Percentiles rank a stretch among this genome's conserved stretches.
Conservation (phyloP, 2,888 invertebrate genomes). For the Plusia festucae region DNA sequence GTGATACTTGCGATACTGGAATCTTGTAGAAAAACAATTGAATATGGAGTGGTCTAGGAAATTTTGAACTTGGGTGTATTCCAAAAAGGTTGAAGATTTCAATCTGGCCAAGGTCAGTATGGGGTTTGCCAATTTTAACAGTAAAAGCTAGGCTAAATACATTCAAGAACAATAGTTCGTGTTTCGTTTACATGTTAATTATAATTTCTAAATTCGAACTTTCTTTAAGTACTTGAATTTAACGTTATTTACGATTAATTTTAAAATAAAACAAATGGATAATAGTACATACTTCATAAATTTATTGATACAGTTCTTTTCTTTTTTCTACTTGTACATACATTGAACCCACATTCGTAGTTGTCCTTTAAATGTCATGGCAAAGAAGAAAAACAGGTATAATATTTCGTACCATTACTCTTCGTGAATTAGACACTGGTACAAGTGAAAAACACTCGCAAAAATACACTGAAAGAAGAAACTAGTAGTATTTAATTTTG, state of each 20-base stretch:
- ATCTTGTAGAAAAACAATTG: not conserved
- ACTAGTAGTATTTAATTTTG: conserved; percentile 15
- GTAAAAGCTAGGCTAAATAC: conserved; percentile 8
- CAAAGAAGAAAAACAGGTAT: not conserved
- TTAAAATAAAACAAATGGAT: too few species aligned
- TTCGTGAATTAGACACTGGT: too few species aligned
- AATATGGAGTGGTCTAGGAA: conserved; percentile 28
- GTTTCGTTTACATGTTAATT: not conserved
- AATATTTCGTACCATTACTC: not conserved
- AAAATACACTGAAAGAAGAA: conserved; percentile 36
- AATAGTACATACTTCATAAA: too few species aligned
- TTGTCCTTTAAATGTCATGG: not conserved
- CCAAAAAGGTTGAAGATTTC: conserved; percentile 47
- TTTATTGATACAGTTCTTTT: too few species aligned
- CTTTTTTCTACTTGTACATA: too few species aligned
- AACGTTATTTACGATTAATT: not conserved
- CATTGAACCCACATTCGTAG: not conserved
- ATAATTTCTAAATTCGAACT: not conserved
- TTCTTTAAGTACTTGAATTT: not conserved
- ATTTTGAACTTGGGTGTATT: conserved; percentile 33
- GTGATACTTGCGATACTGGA: not conserved
- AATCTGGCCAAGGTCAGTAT: conserved; percentile 34
- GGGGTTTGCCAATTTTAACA: conserved; percentile 14
- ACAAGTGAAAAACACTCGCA: not conserved
- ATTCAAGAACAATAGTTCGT: not conserved